phyloP scores from a whole-genome alignment of 2,888 invertebrate genomes.

The Schizaphis graminum region DNA sequence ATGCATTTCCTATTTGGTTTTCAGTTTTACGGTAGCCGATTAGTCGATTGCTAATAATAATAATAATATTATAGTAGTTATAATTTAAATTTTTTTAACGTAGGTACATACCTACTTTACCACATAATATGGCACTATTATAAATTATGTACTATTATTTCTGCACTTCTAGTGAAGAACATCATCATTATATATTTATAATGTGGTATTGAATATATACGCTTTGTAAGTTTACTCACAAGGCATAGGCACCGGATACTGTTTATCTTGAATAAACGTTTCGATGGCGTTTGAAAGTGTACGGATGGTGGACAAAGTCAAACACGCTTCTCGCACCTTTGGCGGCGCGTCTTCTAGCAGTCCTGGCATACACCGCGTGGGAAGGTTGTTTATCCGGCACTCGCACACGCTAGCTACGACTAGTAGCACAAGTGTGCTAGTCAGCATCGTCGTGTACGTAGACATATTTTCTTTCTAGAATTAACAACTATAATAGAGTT shows the following conservation, averaged over 20 bases:
- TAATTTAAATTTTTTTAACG: background rate
- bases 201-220: background rate
- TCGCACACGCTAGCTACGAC: constrained; percentile 21
- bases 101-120: background rate
- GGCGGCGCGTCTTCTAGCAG: constrained; percentile 77
- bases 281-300: constrained; percentile 78
- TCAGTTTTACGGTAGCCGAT: too few species aligned
- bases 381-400: constrained; percentile 69
- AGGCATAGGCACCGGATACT: constrained; percentile 68
- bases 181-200: constrained; percentile 70
- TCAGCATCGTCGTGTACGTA: background rate
- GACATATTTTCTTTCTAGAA: constrained; percentile 47
- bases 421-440: constrained; percentile 20
- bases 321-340: constrained; percentile 77
- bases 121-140: background rate
- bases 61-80: too few species aligned
- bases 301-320: constrained; percentile 78
- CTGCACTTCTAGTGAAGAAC: too few species aligned
- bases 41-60: too few species aligned
- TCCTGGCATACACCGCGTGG: constrained; percentile 76
- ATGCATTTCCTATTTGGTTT: too few species aligned
- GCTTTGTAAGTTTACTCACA: constrained; percentile 61
- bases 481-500: background rate
- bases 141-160: too few species aligned
- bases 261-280: constrained; percentile 74